Percentiles rank a stretch among this genome's conserved stretches.
Conservation (phyloP, 2,797 vertebrate genomes). For the Xiphophorus birchmanni region DNA sequence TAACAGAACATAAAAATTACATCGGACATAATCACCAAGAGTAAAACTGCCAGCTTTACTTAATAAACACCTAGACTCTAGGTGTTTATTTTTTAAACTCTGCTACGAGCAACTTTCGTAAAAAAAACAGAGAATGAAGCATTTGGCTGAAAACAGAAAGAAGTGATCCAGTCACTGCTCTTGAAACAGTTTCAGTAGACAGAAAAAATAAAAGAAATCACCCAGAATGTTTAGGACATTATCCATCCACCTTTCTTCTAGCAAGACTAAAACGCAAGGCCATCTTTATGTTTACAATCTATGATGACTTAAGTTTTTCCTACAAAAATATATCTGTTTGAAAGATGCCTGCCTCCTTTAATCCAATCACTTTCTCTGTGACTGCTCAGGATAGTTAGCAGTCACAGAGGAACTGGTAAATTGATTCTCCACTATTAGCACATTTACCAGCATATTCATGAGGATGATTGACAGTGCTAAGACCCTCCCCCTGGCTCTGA, state of each 20-base stretch:
- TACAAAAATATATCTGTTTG: neutral
- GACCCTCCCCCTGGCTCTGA: too few species aligned
- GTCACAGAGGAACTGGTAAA: too few species aligned
- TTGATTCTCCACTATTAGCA: too few species aligned
- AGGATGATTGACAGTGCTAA: too few species aligned
- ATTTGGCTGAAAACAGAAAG: neutral
- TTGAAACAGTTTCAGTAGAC: neutral
- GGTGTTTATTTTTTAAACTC: neutral
- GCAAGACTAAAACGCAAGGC: neutral
- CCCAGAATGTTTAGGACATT: neutral
- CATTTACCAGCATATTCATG: too few species aligned
- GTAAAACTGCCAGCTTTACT: neutral
- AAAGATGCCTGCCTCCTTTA: too few species aligned
- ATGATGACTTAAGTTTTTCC: neutral
- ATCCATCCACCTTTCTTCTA: neutral
- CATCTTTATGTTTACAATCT: neutral
- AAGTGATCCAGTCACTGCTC: neutral
- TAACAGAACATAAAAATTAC: neutral
- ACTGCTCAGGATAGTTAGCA: too few species aligned
- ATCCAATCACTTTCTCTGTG: too few species aligned
- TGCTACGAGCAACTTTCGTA: neutral
- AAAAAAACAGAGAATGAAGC: neutral
- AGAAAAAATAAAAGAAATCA: neutral
- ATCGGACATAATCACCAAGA: neutral
- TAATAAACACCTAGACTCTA: too few species aligned